These are phyloP conservation scores for Aplodontia rufa DNA, from an alignment of 2,113 vertebrate species.

Conservation along the genomic window DNA sequence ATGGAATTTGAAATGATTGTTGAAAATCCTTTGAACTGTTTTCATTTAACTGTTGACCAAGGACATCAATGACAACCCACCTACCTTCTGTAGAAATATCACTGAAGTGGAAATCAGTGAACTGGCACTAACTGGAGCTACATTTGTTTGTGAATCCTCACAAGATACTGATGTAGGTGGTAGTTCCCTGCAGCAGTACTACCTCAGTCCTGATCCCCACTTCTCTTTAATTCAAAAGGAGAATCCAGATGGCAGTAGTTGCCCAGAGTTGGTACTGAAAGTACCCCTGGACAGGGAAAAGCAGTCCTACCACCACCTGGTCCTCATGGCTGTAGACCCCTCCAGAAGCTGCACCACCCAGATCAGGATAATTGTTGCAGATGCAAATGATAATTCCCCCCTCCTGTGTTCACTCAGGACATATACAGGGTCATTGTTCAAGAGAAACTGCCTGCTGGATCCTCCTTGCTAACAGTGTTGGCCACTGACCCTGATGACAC, in stretches of 20 bases:
- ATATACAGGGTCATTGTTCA: constrained; percentile 78
- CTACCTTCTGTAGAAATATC: constrained; percentile 66
- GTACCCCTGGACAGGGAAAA: constrained; percentile 70
- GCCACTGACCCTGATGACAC: constrained; percentile 83
- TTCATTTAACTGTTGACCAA: constrained; percentile 73
- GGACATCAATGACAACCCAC: constrained; percentile 82
- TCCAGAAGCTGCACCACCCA: constrained; percentile 72
- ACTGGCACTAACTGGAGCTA: constrained; percentile 59
- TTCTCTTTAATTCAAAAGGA: constrained; percentile 80
- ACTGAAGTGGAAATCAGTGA: constrained; percentile 80
- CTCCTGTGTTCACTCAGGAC: constrained; percentile 81
- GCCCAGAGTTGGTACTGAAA: constrained; percentile 77
- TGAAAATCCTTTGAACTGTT: constrained; percentile 82
- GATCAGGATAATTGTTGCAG: constrained; percentile 82
- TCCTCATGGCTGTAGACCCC: constrained; percentile 76
- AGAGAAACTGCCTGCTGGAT: constrained; percentile 77
- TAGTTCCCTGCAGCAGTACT: constrained; percentile 82
- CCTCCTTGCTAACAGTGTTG: constrained; percentile 66
- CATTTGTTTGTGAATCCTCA: constrained; percentile 69
- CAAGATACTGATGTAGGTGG: constrained; percentile 74
- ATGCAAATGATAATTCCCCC: constrained; percentile 86
- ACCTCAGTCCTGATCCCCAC: constrained; percentile 68
- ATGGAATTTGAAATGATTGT: constrained; percentile 83
- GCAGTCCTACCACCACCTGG: constrained; percentile 40
- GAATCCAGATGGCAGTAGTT: constrained; percentile 76